Evolutionary conservation across 2,888 invertebrate species (phyloP).

Genomic region (Ptychoptera albimana): DNA sequence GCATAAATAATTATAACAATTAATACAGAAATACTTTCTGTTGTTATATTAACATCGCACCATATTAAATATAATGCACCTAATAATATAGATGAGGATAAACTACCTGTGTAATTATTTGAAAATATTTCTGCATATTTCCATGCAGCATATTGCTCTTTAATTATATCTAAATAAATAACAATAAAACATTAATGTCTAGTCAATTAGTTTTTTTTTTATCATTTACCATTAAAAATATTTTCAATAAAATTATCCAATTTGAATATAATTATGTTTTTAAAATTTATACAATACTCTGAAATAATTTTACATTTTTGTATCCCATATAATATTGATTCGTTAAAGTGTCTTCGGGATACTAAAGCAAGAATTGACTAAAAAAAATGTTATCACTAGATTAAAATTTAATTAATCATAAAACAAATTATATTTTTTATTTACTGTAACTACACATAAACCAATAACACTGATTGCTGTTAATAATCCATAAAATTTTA

Average conservation of each 20-base stretch:
- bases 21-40: background rate
- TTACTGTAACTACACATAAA: conserved; percentile 5
- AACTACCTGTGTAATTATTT: conserved; percentile 1
- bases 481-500: conserved; percentile 7
- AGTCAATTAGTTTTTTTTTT: no score
- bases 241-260: background rate
- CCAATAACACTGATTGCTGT: conserved; percentile 6
- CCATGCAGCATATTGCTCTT: background rate
- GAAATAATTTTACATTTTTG: conserved; percentile 5
- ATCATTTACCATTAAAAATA: background rate
- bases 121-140: conserved; percentile 1
- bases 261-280: conserved; percentile 4
- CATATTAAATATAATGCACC: conserved; percentile 2
- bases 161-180: background rate
- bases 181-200: no score
- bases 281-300: conserved; percentile 6
- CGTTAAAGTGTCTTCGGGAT: conserved; percentile 3
- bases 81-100: conserved; percentile 1
- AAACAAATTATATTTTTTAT: background rate
- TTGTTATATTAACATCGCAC: conserved; percentile 1
- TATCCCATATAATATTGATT: conserved; percentile 4
- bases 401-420: background rate
- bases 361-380: conserved; percentile 4
- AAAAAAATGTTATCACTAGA: background rate
- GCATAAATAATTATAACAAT: conserved; percentile 2